Conservation (phyloP, 2,888 invertebrate genomes). For the Chironomus riparius region DNA sequence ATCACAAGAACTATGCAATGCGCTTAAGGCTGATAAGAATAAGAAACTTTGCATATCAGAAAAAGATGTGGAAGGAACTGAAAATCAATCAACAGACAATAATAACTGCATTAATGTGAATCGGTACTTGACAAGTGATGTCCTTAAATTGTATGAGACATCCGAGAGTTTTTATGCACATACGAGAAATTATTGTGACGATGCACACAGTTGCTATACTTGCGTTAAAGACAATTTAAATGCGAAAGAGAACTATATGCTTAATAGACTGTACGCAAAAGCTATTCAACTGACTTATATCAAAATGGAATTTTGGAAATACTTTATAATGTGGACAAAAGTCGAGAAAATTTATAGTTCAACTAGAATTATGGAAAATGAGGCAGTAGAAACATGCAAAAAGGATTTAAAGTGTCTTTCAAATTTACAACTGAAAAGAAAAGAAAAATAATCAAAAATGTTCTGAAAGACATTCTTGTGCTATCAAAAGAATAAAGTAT, state of each 20-base stretch:
- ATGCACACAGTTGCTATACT: neutral
- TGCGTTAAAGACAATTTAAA: neutral
- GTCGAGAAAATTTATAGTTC: neutral
- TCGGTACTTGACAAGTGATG: neutral
- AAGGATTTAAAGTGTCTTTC: neutral
- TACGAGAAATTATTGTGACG: neutral
- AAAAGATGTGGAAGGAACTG: neutral
- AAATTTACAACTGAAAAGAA: too few relatives aligned
- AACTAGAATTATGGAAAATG: neutral
- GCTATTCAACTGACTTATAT: neutral
- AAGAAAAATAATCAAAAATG: too few relatives aligned
- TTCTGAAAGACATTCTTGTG: too few relatives aligned
- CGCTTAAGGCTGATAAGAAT: neutral
- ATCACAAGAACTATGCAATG: neutral
- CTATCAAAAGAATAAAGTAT: too few relatives aligned
- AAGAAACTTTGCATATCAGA: neutral
- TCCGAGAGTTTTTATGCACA: neutral
- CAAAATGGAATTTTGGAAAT: neutral
- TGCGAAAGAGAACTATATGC: neutral
- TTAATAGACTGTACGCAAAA: neutral
- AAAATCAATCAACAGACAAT: neutral
- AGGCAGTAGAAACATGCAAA: neutral
- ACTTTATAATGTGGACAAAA: neutral
- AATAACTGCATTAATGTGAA: neutral
- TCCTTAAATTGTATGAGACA: neutral